A percentile compares a stretch with the other conserved stretches of the same genome.
These are phyloP conservation scores for Nebria brevicollis DNA, from an alignment of 2,888 invertebrate species.

Conservation along the genomic window DNA sequence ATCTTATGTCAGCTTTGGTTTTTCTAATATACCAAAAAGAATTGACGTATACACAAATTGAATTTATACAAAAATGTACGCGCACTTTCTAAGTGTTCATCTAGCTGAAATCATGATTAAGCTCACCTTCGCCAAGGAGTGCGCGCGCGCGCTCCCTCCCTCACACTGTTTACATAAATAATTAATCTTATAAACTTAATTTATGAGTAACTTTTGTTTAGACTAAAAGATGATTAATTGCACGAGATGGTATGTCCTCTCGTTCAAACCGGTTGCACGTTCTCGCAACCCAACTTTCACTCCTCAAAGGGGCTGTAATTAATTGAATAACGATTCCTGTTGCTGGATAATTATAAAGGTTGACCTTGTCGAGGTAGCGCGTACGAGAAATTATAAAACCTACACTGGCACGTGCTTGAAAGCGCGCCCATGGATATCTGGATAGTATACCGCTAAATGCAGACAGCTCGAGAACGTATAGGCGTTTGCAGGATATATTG, in stretches of 20 bases:
- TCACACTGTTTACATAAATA: background rate
- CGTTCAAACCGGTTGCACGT: background rate
- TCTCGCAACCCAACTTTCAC: background rate
- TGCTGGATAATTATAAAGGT: slow-evolving; percentile 11
- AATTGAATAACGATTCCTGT: slow-evolving; percentile 21
- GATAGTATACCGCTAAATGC: background rate
- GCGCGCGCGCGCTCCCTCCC: background rate
- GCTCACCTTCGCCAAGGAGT: background rate
- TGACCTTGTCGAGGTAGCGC: background rate
- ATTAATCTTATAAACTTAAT: slow-evolving; percentile 35
- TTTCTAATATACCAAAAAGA: background rate
- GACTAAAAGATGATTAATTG: slow-evolving; percentile 24
- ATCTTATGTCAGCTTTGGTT: background rate
- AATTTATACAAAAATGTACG: background rate
- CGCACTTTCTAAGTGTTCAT: background rate
- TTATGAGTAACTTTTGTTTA: slow-evolving; percentile 35
- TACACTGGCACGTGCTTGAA: background rate
- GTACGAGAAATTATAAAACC: background rate
- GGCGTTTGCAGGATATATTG: too few relatives aligned
- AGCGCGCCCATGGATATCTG: background rate
- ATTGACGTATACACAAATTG: background rate
- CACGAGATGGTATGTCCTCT: background rate
- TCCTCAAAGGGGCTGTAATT: background rate
- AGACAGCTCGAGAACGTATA: too few relatives aligned
- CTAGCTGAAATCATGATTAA: background rate